Conservation (phyloP, 2,797 vertebrate species). For the Onychomys arenicola region DNA sequence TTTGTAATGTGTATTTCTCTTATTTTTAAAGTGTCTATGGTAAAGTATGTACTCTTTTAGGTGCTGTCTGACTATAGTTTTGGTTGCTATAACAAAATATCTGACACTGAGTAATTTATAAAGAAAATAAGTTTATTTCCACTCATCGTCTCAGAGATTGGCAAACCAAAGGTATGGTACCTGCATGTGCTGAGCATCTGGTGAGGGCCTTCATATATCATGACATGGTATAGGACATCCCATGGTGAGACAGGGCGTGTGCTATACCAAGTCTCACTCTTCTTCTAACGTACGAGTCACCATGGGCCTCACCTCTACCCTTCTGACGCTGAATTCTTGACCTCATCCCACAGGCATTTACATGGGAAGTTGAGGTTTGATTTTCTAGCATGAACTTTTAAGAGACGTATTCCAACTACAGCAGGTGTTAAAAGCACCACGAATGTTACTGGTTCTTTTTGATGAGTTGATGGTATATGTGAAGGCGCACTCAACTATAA, state of each 20-base stretch:
- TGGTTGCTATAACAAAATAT: neutral
- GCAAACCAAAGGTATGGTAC: neutral
- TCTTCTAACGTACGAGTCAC: too few relatives aligned
- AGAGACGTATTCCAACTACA: neutral
- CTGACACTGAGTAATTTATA: neutral
- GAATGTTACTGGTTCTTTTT: neutral
- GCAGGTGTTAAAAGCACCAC: too few relatives aligned
- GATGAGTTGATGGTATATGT: neutral
- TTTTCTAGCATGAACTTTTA: neutral
- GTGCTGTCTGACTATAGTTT: neutral
- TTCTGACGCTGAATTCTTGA: too few relatives aligned
- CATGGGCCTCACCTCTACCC: neutral
- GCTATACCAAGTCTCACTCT: neutral
- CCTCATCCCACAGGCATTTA: neutral
- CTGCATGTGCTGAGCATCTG: neutral
- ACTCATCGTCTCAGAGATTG: neutral
- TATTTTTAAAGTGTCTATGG: neutral
- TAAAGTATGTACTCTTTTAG: neutral
- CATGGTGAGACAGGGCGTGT: too few relatives aligned
- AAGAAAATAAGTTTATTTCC: neutral
- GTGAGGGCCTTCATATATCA: neutral
- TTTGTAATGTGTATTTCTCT: neutral
- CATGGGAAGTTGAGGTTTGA: neutral
- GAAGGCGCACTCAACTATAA: neutral
- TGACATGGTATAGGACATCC: too few relatives aligned